A percentile compares a stretch with the other conserved stretches of the same genome.
Evolutionary conservation across 2,797 vertebrate genomes (phyloP).

Genomic region (Apodemus agrarius): DNA sequence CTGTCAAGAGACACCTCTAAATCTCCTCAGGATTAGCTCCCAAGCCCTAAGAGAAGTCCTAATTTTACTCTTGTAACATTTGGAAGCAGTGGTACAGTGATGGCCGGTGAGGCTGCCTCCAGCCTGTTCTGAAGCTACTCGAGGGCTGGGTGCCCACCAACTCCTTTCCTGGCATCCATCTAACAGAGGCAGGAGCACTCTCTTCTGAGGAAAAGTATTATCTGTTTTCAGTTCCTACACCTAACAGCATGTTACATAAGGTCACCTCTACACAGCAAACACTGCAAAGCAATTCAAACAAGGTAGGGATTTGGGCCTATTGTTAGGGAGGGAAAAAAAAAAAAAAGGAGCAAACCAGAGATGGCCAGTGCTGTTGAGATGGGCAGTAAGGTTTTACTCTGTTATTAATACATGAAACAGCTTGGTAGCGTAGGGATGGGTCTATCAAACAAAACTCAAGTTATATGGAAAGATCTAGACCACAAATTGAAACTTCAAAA

Average conservation of each 20-base stretch:
- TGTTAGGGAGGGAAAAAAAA: neutral
- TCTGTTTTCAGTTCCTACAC: neutral
- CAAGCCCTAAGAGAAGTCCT: neutral
- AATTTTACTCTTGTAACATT: neutral
- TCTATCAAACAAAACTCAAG: neutral
- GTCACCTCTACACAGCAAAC: neutral
- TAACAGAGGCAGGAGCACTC: neutral
- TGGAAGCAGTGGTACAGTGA: neutral
- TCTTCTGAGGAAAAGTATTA: neutral
- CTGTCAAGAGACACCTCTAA: neutral
- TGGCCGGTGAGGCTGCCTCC: neutral
- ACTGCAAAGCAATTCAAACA: neutral
- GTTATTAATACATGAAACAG: neutral
- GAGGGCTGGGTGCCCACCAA: neutral
- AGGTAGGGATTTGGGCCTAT: neutral
- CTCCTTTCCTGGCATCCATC: neutral
- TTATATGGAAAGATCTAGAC: neutral
- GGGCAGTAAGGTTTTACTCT: neutral
- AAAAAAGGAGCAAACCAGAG: conserved; percentile 10
- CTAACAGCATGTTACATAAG: neutral
- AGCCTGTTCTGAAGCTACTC: neutral
- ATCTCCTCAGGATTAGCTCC: neutral
- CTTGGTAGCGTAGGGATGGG: neutral
- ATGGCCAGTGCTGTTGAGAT: neutral
- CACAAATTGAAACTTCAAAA: neutral